Evolutionary conservation across 2,797 vertebrate species (phyloP).

Genomic region (Malurus leucopterus): DNA sequence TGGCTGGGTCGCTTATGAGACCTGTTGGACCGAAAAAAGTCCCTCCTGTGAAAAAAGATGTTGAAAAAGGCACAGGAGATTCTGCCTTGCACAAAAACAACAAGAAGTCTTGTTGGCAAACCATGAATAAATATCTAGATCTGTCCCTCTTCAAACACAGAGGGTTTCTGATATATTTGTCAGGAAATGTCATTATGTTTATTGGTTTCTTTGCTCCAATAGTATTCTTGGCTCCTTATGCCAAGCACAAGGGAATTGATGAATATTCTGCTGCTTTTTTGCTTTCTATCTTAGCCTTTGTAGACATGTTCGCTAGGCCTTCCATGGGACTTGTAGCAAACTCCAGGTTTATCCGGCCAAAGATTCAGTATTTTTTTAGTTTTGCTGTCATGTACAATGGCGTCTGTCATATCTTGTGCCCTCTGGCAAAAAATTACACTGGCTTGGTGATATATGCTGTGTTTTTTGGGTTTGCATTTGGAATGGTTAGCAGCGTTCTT

Average conservation of each 20-base stretch:
- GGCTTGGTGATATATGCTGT: conserved; percentile 88
- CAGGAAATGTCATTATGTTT: conserved; percentile 95
- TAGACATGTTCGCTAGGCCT: conserved; percentile 95
- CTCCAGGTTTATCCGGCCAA: conserved; percentile 84
- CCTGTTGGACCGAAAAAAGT: conserved; percentile 74
- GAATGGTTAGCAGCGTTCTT: conserved; percentile 93
- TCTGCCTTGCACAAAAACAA: conserved; percentile 55
- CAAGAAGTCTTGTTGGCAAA: conserved; percentile 66
- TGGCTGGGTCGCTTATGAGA: conserved; percentile 93
- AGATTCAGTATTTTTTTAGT: conserved; percentile 95
- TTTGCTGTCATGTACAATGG: conserved; percentile 91
- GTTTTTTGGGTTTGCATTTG: conserved; percentile 96
- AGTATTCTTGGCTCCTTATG: conserved; percentile 91
- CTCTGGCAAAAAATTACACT: conserved; percentile 80
- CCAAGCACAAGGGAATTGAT: conserved; percentile 90
- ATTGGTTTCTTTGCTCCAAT: conserved; percentile 93
- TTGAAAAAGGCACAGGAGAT: conserved; percentile 35
- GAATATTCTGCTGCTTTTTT: conserved; percentile 92
- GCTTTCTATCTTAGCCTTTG: conserved; percentile 92
- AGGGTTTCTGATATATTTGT: conserved; percentile 94
- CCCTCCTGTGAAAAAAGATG: conserved; percentile 67
- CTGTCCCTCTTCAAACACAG: conserved; percentile 91
- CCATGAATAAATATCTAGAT: conserved; percentile 86
- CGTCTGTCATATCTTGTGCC: conserved; percentile 88
- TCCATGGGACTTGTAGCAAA: conserved; percentile 91